Conservation (phyloP, 1,140 invertebrate genomes). For the Cataglyphis hispanica region DNA sequence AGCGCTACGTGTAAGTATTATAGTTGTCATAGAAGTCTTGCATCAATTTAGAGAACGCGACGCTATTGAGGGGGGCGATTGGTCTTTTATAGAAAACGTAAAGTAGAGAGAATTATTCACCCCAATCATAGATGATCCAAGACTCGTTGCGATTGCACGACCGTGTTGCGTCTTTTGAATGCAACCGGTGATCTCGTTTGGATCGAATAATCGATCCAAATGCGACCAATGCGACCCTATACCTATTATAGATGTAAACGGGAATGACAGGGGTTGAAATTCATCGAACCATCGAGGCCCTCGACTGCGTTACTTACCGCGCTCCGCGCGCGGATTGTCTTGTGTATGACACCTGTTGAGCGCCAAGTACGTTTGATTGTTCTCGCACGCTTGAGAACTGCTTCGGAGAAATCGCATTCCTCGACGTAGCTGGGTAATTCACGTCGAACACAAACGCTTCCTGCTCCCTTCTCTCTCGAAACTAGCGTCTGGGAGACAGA, state of each 20-base stretch:
- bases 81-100: too few relatives aligned
- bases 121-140: too few relatives aligned
- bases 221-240: not conserved
- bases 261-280: constrained; percentile 4
- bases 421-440: not conserved
- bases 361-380: constrained; percentile 80
- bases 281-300: constrained; percentile 31
- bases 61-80: not conserved
- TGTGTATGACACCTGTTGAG: constrained; percentile 84
- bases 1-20: constrained; percentile 90
- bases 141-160: too few relatives aligned
- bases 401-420: constrained; percentile 14
- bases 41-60: too few relatives aligned
- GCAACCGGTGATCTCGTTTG: constrained; percentile 41
- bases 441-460: not conserved
- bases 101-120: too few relatives aligned
- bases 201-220: constrained; percentile 74
- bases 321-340: constrained; percentile 77
- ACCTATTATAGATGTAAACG: not conserved
- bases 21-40: too few relatives aligned
- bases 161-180: constrained; percentile 7
- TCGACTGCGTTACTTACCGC: constrained; percentile 72
- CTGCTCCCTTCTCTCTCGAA: too few relatives aligned
- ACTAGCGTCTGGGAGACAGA: too few relatives aligned
- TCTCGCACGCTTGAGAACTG: constrained; percentile 17